Evolutionary conservation across 30 jellyfish, hydroid and myxozoan species (phyloP).

Genomic region (Catostylus mosaicus): DNA sequence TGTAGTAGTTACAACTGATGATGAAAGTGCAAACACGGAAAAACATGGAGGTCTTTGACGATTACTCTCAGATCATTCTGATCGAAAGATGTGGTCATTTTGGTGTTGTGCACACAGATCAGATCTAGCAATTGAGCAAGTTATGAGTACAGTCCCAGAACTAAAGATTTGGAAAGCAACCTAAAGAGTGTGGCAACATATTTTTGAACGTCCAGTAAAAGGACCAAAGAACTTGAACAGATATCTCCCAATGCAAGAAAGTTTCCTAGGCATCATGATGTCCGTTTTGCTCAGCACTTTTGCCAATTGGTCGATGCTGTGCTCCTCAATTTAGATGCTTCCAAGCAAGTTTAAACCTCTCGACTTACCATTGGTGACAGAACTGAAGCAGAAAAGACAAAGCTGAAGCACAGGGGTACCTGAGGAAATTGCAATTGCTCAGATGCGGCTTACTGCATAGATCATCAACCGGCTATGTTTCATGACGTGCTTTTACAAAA

Average conservation of each 20-base stretch:
- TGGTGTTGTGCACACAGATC: conserved; percentile 60
- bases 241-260: conserved; percentile 25
- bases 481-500: no score
- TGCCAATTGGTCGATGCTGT: conserved; percentile 50
- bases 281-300: conserved; percentile 58
- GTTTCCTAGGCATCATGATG: conserved; percentile 56
- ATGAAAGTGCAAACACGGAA: conserved; percentile 48
- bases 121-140: conserved; percentile 58
- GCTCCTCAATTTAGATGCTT: conserved; percentile 33
- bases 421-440: neutral
- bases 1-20: conserved; percentile 31
- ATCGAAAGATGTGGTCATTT: conserved; percentile 38
- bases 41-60: conserved; percentile 39
- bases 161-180: conserved; percentile 41
- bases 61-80: conserved; percentile 38
- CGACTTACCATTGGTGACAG: conserved; percentile 26
- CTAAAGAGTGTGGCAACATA: conserved; percentile 51
- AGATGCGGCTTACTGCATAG: conserved; percentile 26
- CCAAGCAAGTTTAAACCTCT: conserved; percentile 39
- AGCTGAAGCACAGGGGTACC: conserved; percentile 32
- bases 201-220: conserved; percentile 25
- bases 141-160: conserved; percentile 57
- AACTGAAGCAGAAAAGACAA: conserved; percentile 34
- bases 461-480: no score
- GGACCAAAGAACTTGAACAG: conserved; percentile 34